A percentile compares a stretch with the other conserved stretches of the same genome.
phyloP scores from a whole-genome alignment of 23 tunicate genomes.

The Diplosoma virens region DNA sequence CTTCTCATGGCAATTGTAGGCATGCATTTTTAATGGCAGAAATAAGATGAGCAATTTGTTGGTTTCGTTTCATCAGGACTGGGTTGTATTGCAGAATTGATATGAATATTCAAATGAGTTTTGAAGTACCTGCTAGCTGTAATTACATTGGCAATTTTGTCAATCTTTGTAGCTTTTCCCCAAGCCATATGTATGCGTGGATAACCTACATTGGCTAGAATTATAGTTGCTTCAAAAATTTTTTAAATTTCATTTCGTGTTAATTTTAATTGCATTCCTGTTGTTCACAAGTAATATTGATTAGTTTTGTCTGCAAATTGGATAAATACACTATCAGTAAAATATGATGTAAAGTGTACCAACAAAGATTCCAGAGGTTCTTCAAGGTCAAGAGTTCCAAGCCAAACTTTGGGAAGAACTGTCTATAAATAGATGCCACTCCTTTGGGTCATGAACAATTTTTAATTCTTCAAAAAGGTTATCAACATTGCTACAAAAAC shows the following conservation, averaged over 20 bases:
- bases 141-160: background rate
- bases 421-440: too few relatives aligned
- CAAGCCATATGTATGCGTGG: constrained; percentile 9
- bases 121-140: background rate
- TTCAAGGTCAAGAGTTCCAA: background rate
- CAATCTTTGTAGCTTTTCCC: background rate
- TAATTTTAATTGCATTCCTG: background rate
- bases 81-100: background rate
- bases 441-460: too few relatives aligned
- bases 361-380: background rate
- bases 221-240: background rate
- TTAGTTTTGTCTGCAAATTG: background rate
- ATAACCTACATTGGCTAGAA: background rate
- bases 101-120: background rate
- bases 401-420: background rate
- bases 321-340: background rate
- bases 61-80: background rate
- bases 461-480: too few relatives aligned
- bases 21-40: constrained; percentile 9
- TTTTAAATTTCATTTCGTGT: background rate
- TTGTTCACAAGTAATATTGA: background rate
- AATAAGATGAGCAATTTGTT: background rate
- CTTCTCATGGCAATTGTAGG: background rate
- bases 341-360: background rate
- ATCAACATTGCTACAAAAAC: too few relatives aligned